These are phyloP conservation scores for Plebejus argus DNA, from an alignment of 2,888 invertebrate genomes.

Conservation along the genomic window DNA sequence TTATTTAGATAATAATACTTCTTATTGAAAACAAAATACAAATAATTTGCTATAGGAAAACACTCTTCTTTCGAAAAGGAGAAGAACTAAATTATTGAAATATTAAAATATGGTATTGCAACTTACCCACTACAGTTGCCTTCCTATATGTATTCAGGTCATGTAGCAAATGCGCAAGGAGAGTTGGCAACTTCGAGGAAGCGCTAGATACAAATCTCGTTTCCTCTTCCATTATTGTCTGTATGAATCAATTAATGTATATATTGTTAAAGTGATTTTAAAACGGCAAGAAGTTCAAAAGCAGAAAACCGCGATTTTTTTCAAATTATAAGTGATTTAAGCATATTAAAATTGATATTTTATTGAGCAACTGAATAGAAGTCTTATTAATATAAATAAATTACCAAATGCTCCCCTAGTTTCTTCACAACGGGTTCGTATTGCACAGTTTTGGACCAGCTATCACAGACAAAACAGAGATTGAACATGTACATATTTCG, in stretches of 20 bases:
- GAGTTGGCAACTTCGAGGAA: constrained; percentile 85
- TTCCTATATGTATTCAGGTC: constrained; percentile 91
- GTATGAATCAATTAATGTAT: constrained; percentile 36
- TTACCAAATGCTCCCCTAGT: constrained; percentile 93
- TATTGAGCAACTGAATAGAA: no score
- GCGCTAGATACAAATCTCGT: constrained; percentile 90
- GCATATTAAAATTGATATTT: no score
- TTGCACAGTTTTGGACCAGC: constrained; percentile 92
- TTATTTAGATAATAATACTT: no score
- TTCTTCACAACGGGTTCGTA: constrained; percentile 97
- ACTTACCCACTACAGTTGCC: constrained; percentile 86
- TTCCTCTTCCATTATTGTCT: constrained; percentile 93
- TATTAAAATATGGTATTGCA: background rate
- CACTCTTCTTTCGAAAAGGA: background rate
- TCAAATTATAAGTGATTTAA: no score
- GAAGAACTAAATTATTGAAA: background rate
- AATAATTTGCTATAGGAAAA: no score
- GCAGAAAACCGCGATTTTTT: no score
- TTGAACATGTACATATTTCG: constrained; percentile 98
- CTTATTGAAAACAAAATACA: no score
- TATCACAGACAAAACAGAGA: constrained; percentile 95
- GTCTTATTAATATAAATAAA: no score
- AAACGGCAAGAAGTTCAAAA: no score
- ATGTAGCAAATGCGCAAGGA: constrained; percentile 88
- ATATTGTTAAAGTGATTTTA: background rate